These are phyloP conservation scores for Dryocosmus kuriphilus DNA, from an alignment of 2,888 invertebrate species.

Conservation along the genomic window DNA sequence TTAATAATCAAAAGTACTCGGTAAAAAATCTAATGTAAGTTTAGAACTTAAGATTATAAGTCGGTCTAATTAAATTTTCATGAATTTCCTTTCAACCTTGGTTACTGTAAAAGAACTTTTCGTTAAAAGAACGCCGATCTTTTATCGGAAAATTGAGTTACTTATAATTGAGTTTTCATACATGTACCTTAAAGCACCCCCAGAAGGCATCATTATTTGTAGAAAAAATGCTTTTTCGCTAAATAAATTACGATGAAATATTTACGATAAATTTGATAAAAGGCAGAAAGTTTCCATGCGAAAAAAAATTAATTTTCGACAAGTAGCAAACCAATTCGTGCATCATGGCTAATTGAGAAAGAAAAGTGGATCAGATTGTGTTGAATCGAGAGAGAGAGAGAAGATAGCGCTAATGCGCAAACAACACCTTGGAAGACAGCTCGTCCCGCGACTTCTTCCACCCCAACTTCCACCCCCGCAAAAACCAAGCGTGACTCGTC, in stretches of 20 bases:
- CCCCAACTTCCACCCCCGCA: conserved; percentile 41
- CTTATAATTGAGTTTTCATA: not conserved
- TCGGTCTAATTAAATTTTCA: no score
- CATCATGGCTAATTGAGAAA: not conserved
- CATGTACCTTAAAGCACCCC: no score
- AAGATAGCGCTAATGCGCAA: not conserved
- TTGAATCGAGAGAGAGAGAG: not conserved
- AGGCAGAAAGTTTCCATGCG: not conserved
- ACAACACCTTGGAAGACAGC: not conserved
- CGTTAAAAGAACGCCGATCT: not conserved
- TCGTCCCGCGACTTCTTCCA: conserved; percentile 32
- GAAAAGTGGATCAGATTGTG: not conserved
- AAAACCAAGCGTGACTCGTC: conserved; percentile 47
- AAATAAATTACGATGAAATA: no score
- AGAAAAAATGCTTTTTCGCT: no score
- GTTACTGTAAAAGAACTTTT: not conserved
- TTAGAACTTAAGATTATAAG: no score
- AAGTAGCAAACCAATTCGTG: not conserved
- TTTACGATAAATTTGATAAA: not conserved
- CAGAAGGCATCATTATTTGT: no score
- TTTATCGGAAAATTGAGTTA: not conserved
- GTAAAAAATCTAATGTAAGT: not conserved
- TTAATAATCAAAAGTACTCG: conserved; percentile 3
- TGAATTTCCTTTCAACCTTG: no score
- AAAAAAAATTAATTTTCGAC: not conserved